Percentiles rank a stretch among this genome's conserved stretches.
Evolutionary conservation across 2,888 invertebrate species (phyloP).

Genomic region (Smittia aterrima): DNA sequence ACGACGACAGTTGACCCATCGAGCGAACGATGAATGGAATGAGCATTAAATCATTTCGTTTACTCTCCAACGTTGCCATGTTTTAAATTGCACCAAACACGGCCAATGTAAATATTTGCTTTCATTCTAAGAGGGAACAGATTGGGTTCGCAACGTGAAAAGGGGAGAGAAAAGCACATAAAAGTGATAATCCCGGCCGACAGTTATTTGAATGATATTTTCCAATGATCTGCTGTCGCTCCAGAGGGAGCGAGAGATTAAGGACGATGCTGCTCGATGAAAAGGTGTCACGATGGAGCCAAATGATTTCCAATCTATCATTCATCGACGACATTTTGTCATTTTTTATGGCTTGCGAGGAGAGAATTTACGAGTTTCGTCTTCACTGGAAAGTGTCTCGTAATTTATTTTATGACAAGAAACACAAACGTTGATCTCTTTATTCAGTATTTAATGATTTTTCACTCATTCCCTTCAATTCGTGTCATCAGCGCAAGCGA

Average conservation of each 20-base stretch:
- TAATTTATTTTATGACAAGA: slow-evolving; percentile 26
- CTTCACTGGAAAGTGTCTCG: slow-evolving; percentile 11
- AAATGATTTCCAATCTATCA: slow-evolving; percentile 20
- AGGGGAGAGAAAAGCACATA: neutral
- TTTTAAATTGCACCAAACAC: slow-evolving; percentile 3
- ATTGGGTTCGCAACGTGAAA: neutral
- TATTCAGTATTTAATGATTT: slow-evolving; percentile 21
- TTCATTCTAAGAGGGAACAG: neutral
- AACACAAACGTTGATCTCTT: slow-evolving; percentile 28
- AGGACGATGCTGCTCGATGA: neutral
- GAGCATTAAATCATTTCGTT: neutral
- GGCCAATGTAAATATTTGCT: slow-evolving; percentile 11
- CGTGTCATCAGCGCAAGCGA: neutral
- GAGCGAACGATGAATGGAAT: neutral
- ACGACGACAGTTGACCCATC: neutral
- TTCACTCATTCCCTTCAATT: neutral
- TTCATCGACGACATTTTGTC: slow-evolving; percentile 15
- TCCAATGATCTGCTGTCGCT: slow-evolving; percentile 2
- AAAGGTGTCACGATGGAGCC: slow-evolving; percentile 6
- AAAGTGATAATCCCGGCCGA: slow-evolving; percentile 31
- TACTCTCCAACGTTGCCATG: neutral
- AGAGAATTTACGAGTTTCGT: slow-evolving; percentile 6
- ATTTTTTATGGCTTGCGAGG: neutral
- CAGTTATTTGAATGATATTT: slow-evolving; percentile 32
- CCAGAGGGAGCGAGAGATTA: neutral